Percentiles rank a stretch among this genome's conserved stretches.
phyloP scores from a whole-genome alignment of 2,888 invertebrate genomes.

The Auanema sp. region DNA sequence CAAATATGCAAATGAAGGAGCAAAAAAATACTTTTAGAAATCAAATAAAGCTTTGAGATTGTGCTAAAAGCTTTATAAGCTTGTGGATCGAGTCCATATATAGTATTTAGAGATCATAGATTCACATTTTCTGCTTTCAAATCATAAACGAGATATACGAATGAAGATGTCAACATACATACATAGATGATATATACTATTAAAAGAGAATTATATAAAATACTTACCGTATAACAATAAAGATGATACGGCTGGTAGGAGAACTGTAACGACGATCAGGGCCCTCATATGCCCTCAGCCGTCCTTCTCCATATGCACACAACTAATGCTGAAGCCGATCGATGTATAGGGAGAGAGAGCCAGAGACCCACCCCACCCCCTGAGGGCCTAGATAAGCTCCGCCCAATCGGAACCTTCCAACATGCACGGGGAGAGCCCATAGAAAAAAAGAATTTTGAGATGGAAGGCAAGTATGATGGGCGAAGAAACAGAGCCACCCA shows the following conservation, averaged over 20 bases:
- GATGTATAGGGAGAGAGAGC: neutral
- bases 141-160: too few species aligned
- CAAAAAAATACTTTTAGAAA: neutral
- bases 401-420: neutral
- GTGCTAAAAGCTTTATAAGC: too few species aligned
- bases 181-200: neutral
- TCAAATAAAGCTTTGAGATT: neutral
- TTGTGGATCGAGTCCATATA: too few species aligned
- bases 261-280: slow-evolving; percentile 13
- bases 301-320: slow-evolving; percentile 23
- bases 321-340: slow-evolving; percentile 1
- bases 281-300: slow-evolving; percentile 21
- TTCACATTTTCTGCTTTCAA: too few species aligned
- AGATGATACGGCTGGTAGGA: slow-evolving; percentile 18
- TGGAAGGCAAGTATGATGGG: too few species aligned
- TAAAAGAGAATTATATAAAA: neutral
- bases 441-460: too few species aligned
- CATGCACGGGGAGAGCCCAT: too few species aligned
- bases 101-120: too few species aligned
- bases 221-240: slow-evolving; percentile 22
- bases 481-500: too few species aligned
- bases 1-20: too few species aligned
- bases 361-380: slow-evolving; percentile 13
- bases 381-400: slow-evolving; percentile 1
- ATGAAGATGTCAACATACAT: neutral